Conservation (phyloP, 2,888 invertebrate species). For the Myathropa florea region DNA sequence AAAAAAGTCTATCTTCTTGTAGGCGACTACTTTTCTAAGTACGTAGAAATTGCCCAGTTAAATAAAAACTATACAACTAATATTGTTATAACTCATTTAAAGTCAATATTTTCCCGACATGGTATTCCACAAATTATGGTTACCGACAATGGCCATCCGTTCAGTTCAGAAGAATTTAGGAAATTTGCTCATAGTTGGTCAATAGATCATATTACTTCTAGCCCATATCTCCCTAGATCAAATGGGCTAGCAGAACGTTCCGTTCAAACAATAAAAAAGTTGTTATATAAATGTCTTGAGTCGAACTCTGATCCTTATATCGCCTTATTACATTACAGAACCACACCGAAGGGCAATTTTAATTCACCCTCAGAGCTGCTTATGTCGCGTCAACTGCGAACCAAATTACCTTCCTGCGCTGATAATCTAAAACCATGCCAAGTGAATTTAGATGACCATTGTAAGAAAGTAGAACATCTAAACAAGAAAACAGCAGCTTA, state of each 20-base stretch:
- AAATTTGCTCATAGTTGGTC: no score
- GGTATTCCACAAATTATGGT: no score
- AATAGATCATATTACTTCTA: slow-evolving; percentile 17
- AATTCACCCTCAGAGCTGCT: slow-evolving; percentile 17
- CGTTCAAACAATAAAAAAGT: slow-evolving; percentile 15
- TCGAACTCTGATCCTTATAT: slow-evolving; percentile 26
- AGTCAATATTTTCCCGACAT: no score
- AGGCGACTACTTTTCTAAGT: no score
- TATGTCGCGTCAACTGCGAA: no score
- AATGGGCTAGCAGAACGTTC: slow-evolving; percentile 18
- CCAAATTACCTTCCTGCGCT: neutral
- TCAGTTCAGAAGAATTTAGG: no score
- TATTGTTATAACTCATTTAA: no score
- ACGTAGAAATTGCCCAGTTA: no score
- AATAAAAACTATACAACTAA: no score
- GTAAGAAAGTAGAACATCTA: neutral
- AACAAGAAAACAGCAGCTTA: neutral
- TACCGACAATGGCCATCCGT: no score
- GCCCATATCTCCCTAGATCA: slow-evolving; percentile 28
- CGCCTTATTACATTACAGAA: slow-evolving; percentile 25
- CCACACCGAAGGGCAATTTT: slow-evolving; percentile 2
- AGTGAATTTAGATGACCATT: neutral
- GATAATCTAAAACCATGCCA: neutral
- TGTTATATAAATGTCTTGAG: slow-evolving; percentile 18
- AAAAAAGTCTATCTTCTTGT: slow-evolving; percentile 17